A percentile compares a stretch with the other conserved stretches of the same genome.
These are phyloP conservation scores for Agrochola lychnidis DNA, from an alignment of 2,888 invertebrate species.

Conservation along the genomic window DNA sequence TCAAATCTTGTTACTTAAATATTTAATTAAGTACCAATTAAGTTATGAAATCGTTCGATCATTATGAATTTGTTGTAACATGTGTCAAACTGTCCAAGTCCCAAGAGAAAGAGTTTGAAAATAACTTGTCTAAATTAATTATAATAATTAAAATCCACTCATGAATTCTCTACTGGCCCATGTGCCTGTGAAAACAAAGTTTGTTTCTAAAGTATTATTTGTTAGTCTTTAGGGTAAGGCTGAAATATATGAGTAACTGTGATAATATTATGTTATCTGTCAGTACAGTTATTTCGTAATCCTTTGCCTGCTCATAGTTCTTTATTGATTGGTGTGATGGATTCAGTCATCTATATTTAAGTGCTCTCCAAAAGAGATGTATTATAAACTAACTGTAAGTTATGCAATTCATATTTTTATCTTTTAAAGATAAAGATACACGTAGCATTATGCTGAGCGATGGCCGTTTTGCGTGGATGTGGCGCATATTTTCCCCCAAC, in stretches of 20 bases:
- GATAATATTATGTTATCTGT: slow-evolving; percentile 13
- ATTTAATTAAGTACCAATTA: slow-evolving; percentile 20
- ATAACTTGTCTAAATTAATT: slow-evolving; percentile 58
- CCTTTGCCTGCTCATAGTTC: background rate
- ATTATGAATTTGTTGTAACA: slow-evolving; percentile 42
- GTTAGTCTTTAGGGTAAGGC: slow-evolving; percentile 21
- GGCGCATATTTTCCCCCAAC: too few species aligned
- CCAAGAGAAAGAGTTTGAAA: slow-evolving; percentile 42
- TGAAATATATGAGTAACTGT: slow-evolving; percentile 11
- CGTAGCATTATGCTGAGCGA: too few species aligned
- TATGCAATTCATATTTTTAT: background rate
- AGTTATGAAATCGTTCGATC: slow-evolving; percentile 50
- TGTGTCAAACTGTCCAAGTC: slow-evolving; percentile 55
- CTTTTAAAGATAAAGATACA: too few species aligned
- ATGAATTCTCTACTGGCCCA: slow-evolving; percentile 28
- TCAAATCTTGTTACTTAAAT: background rate
- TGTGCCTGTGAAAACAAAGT: slow-evolving; percentile 40
- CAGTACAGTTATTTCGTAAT: background rate
- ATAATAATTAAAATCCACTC: slow-evolving; percentile 49
- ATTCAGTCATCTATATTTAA: background rate
- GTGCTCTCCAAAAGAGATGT: background rate
- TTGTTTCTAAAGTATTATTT: slow-evolving; percentile 37
- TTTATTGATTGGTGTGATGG: background rate
- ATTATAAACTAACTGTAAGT: background rate
- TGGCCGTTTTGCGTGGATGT: too few species aligned